A percentile compares a stretch with the other conserved stretches of the same genome.
phyloP scores from a whole-genome alignment of 2,888 invertebrate species.

The Cataglyphis albicans region DNA sequence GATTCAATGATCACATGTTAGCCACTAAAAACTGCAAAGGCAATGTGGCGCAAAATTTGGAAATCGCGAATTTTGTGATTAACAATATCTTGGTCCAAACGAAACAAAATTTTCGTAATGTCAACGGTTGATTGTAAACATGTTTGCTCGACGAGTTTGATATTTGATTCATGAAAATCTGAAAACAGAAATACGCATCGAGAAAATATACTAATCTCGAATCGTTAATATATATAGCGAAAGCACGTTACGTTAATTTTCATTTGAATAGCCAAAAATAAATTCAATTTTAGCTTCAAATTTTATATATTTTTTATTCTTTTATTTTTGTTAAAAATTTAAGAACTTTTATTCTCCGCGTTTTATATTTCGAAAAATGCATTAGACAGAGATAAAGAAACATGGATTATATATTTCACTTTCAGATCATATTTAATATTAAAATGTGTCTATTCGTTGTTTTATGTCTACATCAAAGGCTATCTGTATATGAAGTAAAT shows the following conservation, averaged over 20 bases:
- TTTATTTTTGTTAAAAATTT: not conserved
- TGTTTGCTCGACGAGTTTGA: conserved; percentile 2
- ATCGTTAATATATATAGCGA: not conserved
- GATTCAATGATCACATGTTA: conserved; percentile 10
- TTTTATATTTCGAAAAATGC: not conserved
- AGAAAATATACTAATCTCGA: conserved; percentile 11
- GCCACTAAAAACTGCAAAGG: conserved; percentile 16
- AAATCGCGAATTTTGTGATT: conserved; percentile 25
- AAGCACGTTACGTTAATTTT: not conserved
- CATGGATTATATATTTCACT: not conserved
- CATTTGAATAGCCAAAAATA: not conserved
- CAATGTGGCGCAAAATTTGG: conserved; percentile 38
- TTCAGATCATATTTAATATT: conserved; percentile 23
- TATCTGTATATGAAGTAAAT: conserved; percentile 33
- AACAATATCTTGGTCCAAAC: not conserved
- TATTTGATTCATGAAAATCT: conserved; percentile 18
- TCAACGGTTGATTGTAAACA: conserved; percentile 38
- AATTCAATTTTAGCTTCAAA: not conserved
- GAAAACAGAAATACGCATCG: not conserved
- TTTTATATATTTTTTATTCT: not conserved
- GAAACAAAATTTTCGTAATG: not conserved
- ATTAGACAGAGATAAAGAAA: not conserved
- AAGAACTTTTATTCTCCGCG: not conserved
- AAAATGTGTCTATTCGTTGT: conserved; percentile 4
- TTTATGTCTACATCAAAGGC: not conserved